Evolutionary conservation across 2,888 invertebrate species (phyloP).

Genomic region (Cantharis lateralis): DNA sequence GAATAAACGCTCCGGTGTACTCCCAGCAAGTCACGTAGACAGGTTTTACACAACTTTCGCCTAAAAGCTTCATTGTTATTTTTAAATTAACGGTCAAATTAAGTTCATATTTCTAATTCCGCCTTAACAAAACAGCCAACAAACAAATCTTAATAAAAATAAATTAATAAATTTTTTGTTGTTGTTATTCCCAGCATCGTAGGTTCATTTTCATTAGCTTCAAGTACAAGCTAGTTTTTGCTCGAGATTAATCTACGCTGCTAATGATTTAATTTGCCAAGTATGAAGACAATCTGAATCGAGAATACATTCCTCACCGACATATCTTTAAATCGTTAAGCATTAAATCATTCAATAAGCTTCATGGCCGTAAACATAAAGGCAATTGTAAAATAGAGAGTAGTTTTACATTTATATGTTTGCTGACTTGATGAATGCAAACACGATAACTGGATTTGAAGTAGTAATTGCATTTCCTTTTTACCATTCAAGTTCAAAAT

Average conservation of each 20-base stretch:
- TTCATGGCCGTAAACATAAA: conserved; percentile 8
- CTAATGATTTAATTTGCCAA: background rate
- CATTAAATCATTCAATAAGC: conserved; percentile 10
- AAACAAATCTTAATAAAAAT: background rate
- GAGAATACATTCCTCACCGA: background rate
- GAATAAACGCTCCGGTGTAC: background rate
- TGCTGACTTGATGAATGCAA: background rate
- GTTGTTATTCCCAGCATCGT: background rate
- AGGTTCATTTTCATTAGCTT: background rate
- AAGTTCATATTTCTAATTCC: background rate
- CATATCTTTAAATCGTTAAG: background rate
- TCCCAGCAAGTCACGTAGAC: background rate
- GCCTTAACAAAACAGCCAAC: background rate
- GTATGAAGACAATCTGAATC: background rate
- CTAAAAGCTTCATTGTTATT: background rate
- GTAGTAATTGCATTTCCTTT: background rate
- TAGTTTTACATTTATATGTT: background rate
- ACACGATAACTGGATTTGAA: background rate
- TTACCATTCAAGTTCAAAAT: background rate
- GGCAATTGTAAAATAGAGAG: background rate
- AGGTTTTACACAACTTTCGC: background rate
- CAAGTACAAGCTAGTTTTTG: background rate
- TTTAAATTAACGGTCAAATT: background rate
- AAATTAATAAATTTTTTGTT: background rate
- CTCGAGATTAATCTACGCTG: background rate